These are phyloP conservation scores for Nothoprocta perdicaria DNA, from an alignment of 2,113 vertebrate genomes.

Conservation along the genomic window DNA sequence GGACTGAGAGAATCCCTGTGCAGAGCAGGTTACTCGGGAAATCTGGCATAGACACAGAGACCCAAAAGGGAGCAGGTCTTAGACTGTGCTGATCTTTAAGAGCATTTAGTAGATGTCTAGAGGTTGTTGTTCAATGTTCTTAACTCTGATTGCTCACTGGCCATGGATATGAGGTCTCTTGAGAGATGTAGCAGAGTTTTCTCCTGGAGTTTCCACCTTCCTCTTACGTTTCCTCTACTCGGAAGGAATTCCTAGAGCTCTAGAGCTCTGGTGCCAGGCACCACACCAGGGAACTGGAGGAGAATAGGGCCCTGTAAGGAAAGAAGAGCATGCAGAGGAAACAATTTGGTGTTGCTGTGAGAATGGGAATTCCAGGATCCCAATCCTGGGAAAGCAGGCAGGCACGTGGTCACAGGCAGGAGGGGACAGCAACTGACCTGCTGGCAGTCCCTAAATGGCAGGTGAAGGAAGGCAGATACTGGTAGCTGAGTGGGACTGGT, in stretches of 20 bases:
- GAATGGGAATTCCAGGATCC: background rate
- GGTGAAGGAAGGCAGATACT: background rate
- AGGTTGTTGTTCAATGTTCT: background rate
- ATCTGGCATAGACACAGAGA: slow-evolving; percentile 22
- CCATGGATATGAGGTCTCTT: background rate
- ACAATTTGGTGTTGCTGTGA: background rate
- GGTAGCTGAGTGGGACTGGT: background rate
- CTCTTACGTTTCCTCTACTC: background rate
- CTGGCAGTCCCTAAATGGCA: background rate
- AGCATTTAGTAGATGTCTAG: background rate
- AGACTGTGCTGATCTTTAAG: background rate
- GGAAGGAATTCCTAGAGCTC: background rate
- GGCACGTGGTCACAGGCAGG: background rate
- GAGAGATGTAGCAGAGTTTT: background rate
- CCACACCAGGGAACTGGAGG: background rate
- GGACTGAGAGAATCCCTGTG: background rate
- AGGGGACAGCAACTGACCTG: background rate
- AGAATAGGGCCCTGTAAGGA: background rate
- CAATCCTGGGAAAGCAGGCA: background rate
- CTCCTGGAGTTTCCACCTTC: background rate
- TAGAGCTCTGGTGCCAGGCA: background rate
- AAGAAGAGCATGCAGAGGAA: background rate
- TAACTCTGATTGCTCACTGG: background rate
- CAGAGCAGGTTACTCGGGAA: slow-evolving; percentile 1
- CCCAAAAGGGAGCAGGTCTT: background rate